Base-by-base conservation (phyloP, 2,797 vertebrate species). In the Oreortyx pictus region DNA sequence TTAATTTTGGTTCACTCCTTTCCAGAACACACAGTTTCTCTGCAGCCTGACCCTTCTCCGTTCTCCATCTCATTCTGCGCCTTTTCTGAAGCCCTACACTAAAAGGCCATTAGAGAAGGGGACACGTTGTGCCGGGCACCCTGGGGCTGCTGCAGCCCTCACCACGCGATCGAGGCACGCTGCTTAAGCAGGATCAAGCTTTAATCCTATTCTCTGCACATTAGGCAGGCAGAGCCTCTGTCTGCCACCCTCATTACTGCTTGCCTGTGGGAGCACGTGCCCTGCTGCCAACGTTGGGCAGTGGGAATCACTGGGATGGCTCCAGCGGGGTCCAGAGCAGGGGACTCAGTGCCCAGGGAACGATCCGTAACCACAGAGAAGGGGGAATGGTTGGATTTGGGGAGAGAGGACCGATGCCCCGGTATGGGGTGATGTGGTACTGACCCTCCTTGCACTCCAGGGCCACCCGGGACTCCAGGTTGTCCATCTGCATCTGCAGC, bases 401-500 rank as follows among this genome's bases (percentile, higher is more conserved):
- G 13, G 39, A 64, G 61, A 27, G 12, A 43, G 61, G 27, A 20
- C 27, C 2, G 20, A 20, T 18, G 2, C 14, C 39, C 27, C 31
- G 6, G 27, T 20, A 9, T 3, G 19, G 39, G 18, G 39, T 11
- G 27, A 29, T 6, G 13, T 6, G 22, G 31, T 5, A 95, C 97
- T 68, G 11, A 99, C 99, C 99, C 97, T 99, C 99, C 94, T 99
- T 99, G 97, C 99, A 99, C 97, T 99, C 99, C 47, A 99, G 97
- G 33, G 99, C 99, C 41, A 99, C 99, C 0, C 99, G 98, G 4
- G 99, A 99, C 96, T 99, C 99, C 94, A 99, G 97, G 93, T 99
- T 99, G 98, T 99, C 99, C 99, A 99, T 99, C 96, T 99, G 99
- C 99, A 99, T 99, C 96, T 99, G 99, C 90, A 99, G 96, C 77